These are phyloP conservation scores for Drosophila picticornis DNA, from an alignment of 2,888 invertebrate genomes.

Conservation along the genomic window DNA sequence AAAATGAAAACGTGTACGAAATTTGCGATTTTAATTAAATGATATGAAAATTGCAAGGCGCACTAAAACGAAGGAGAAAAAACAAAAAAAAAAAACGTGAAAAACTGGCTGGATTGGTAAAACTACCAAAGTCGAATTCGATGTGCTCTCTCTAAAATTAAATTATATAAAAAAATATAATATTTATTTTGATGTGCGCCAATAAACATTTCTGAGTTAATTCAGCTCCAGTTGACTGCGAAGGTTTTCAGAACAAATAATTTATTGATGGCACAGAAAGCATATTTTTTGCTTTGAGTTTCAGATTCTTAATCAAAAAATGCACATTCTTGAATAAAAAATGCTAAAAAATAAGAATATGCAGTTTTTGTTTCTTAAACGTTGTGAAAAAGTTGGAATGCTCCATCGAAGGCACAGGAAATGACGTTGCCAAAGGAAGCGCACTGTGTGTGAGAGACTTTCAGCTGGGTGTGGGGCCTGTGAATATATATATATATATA, in stretches of 20 bases:
- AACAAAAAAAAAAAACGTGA: conserved; percentile 27
- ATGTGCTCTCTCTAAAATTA: conserved; percentile 12
- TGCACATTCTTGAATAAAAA: accelerated
- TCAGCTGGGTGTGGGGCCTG: conserved; percentile 39
- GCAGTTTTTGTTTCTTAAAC: not conserved
- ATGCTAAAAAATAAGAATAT: not conserved
- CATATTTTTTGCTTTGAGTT: not conserved
- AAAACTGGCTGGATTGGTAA: conserved; percentile 25
- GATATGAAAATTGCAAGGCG: conserved; percentile 78
- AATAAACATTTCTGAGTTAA: not conserved
- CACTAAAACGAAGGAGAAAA: conserved; percentile 41
- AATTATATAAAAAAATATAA: not conserved
- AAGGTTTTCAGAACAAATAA: not conserved
- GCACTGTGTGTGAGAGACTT: conserved; percentile 27
- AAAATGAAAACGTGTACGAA: conserved; percentile 82
- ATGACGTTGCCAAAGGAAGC: conserved; percentile 50
- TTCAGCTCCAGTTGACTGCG: not conserved
- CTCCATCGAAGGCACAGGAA: conserved; percentile 45
- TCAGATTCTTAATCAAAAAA: not conserved
- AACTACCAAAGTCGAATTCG: not conserved
- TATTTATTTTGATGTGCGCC: not conserved
- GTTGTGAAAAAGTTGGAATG: conserved; percentile 9
- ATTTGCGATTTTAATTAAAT: conserved; percentile 81
- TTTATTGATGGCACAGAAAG: not conserved
- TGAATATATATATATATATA: conserved; percentile 15